A percentile compares a stretch with the other conserved stretches of the same genome.
These are phyloP conservation scores for Leptonema lineaticorne DNA, from an alignment of 1,140 invertebrate genomes.

Conservation along the genomic window DNA sequence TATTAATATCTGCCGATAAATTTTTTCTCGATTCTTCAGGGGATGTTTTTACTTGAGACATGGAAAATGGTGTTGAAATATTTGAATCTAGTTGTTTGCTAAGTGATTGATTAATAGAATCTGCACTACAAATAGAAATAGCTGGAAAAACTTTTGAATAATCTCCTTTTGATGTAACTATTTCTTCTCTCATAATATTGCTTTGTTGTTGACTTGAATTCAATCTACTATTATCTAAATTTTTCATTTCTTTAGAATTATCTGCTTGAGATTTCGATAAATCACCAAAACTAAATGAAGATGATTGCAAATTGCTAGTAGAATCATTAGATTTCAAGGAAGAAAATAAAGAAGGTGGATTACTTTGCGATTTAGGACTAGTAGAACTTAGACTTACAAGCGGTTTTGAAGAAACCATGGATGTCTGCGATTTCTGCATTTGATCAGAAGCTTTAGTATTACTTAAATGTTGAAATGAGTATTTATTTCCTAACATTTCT, in stretches of 20 bases:
- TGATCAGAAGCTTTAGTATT: constrained; percentile 38
- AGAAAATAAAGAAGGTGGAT: constrained; percentile 28
- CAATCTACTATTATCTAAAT: constrained; percentile 11
- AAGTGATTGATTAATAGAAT: constrained; percentile 36
- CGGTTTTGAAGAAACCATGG: constrained; percentile 29
- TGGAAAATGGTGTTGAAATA: constrained; percentile 50
- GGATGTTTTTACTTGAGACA: constrained; percentile 48
- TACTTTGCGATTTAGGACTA: constrained; percentile 33
- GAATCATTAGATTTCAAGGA: constrained; percentile 31
- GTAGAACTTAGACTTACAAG: constrained; percentile 24
- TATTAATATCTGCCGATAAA: constrained; percentile 47
- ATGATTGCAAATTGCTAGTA: constrained; percentile 20
- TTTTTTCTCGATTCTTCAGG: constrained; percentile 46
- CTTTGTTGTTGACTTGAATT: constrained; percentile 22
- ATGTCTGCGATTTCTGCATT: constrained; percentile 31
- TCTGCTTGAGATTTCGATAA: constrained; percentile 34
- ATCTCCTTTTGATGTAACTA: constrained; percentile 21
- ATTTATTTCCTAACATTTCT: constrained; percentile 34
- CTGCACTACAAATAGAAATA: constrained; percentile 35
- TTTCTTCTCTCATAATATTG: constrained; percentile 17
- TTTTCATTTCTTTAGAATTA: constrained; percentile 35
- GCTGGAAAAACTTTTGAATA: constrained; percentile 33
- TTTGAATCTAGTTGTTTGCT: constrained; percentile 43
- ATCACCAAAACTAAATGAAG: constrained; percentile 34
- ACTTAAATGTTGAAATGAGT: constrained; percentile 36